Conservation (phyloP, 1,140 invertebrate species). For the Hirudo medicinalis region DNA sequence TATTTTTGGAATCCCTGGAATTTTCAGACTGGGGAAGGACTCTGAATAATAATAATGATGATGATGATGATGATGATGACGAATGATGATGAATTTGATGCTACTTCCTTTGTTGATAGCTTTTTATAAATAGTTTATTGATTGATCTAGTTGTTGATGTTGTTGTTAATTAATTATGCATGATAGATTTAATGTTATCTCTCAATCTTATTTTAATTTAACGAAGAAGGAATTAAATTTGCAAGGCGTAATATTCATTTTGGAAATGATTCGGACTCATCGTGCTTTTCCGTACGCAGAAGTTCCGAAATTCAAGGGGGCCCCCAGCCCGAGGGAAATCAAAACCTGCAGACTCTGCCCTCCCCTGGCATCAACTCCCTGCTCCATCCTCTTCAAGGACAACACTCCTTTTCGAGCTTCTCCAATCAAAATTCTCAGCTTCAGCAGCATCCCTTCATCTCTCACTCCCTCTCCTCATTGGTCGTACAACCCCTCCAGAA, state of each 20-base stretch:
- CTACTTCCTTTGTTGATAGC: too few species aligned
- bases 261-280: background rate
- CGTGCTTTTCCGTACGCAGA: background rate
- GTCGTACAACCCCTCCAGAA: background rate
- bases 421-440: background rate
- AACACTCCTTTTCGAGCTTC: background rate
- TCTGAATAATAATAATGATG: background rate
- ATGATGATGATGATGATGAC: background rate
- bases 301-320: conserved; percentile 1
- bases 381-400: background rate
- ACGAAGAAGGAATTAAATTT: too few species aligned
- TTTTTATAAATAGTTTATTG: too few species aligned
- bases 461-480: background rate
- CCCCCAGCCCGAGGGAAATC: background rate
- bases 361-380: background rate
- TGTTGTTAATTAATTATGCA: too few species aligned
- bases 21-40: background rate
- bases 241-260: too few species aligned
- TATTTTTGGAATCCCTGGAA: too few species aligned
- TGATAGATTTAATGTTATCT: too few species aligned
- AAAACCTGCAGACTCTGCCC: background rate
- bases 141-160: too few species aligned
- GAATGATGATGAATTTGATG: background rate
- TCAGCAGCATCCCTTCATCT: conserved; percentile 5
- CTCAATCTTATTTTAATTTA: too few species aligned